phyloP scores from a whole-genome alignment of 1,140 invertebrate species.

The Semibalanus balanoides region DNA sequence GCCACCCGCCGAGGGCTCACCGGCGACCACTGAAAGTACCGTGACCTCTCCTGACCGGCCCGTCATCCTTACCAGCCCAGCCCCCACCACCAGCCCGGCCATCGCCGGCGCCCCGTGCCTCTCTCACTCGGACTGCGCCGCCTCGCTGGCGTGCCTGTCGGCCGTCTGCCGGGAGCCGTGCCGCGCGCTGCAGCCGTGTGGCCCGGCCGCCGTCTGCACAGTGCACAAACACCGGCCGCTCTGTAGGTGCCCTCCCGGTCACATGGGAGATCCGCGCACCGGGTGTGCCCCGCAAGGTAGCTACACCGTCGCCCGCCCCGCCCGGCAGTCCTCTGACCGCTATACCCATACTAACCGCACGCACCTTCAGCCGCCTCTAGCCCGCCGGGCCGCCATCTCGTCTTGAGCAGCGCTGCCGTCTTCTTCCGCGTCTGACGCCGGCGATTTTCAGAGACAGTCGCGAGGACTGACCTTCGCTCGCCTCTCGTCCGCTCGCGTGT shows the following conservation, averaged over 20 bases:
- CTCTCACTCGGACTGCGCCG: constrained; percentile 19
- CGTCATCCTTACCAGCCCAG: not conserved
- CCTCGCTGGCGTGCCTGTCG: constrained; percentile 18
- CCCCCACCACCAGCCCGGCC: constrained; percentile 3
- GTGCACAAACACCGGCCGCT: constrained; percentile 57
- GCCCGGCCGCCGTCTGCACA: constrained; percentile 25
- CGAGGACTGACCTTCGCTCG: not conserved
- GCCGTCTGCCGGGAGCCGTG: constrained; percentile 21
- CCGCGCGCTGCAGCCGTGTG: constrained; percentile 24
- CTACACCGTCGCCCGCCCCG: not conserved
- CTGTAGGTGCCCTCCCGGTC: constrained; percentile 52
- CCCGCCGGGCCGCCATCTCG: too few species aligned
- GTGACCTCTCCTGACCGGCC: not conserved
- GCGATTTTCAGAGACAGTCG: not conserved
- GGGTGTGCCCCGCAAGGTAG: constrained; percentile 7
- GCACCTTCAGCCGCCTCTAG: not conserved
- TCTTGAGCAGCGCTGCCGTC: not conserved
- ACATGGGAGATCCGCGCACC: constrained; percentile 42
- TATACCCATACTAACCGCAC: not conserved
- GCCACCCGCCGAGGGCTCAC: not conserved
- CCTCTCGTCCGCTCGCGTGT: not conserved
- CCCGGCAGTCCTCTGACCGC: not conserved
- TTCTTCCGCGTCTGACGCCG: not conserved
- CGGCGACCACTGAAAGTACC: not conserved
- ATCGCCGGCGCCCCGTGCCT: constrained; percentile 11